Evolutionary conservation across 2,113 vertebrate genomes (phyloP).

Genomic region (Microcebus jonahi): DNA sequence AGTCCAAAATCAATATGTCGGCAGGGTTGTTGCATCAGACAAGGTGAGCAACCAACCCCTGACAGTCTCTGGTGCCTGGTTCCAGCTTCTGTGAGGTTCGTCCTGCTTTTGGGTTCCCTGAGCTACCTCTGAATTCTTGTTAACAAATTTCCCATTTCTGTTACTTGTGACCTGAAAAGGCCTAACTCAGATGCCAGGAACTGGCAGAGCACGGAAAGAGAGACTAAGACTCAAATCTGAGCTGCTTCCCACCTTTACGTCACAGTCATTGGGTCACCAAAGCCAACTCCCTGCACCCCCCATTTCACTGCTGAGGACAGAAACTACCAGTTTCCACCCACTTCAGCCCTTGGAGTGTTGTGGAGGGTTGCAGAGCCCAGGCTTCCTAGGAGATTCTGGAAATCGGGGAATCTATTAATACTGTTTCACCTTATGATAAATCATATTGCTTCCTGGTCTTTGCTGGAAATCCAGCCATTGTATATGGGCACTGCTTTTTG

Average conservation of each 20-base stretch:
- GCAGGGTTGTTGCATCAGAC: background rate
- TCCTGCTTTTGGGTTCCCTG: background rate
- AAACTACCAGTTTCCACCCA: background rate
- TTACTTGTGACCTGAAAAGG: background rate
- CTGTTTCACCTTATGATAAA: background rate
- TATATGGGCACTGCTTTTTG: background rate
- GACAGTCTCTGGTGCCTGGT: accelerated
- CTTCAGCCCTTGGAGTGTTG: background rate
- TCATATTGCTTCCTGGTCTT: background rate
- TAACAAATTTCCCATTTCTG: background rate
- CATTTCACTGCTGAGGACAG: background rate
- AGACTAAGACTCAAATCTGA: background rate
- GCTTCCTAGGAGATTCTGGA: background rate
- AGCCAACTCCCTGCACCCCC: background rate
- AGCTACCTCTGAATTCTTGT: background rate
- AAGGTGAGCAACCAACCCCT: background rate
- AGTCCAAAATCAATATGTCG: background rate
- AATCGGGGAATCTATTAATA: background rate
- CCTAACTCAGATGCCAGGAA: background rate
- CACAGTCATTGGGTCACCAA: background rate
- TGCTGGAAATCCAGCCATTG: background rate
- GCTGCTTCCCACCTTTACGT: background rate
- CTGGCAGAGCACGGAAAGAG: background rate
- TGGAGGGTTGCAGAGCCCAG: background rate
- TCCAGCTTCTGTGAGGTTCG: background rate